phyloP scores from a whole-genome alignment of 2,113 vertebrate species.

The Enhydra lutris region DNA sequence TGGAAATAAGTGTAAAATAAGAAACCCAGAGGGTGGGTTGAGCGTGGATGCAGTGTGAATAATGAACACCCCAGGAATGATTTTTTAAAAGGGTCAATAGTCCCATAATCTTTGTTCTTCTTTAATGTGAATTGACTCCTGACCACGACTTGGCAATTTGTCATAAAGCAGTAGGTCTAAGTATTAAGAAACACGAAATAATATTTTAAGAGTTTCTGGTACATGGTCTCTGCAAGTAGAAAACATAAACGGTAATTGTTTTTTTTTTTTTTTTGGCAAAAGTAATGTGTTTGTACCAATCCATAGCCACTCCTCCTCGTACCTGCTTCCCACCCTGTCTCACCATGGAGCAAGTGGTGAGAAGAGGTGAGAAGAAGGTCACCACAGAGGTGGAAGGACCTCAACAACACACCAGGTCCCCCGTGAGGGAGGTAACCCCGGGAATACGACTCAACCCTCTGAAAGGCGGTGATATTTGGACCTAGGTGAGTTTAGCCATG shows the following conservation, averaged over 20 bases:
- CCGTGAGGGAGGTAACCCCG: not conserved
- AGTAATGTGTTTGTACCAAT: not conserved
- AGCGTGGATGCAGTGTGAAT: not conserved
- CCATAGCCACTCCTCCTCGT: not conserved
- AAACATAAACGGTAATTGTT: not conserved
- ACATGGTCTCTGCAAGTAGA: not conserved
- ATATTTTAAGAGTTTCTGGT: not conserved
- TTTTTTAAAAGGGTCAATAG: constrained; percentile 10
- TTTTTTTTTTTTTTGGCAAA: not conserved
- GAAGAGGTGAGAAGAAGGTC: no score
- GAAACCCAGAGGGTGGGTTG: not conserved
- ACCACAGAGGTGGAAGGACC: not conserved
- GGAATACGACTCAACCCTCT: not conserved
- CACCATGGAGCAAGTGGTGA: no score
- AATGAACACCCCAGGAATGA: not conserved
- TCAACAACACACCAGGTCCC: not conserved
- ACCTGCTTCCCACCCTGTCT: not conserved
- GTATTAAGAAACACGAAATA: not conserved
- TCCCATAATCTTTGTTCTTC: constrained; percentile 21
- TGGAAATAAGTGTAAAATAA: constrained; percentile 49
- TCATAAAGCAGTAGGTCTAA: not conserved
- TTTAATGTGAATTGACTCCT: constrained; percentile 16
- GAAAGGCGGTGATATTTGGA: not conserved
- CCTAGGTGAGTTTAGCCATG: not conserved
- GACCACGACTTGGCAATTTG: not conserved